Evolutionary conservation across 2,797 vertebrate species (phyloP).

Genomic region (Eidolon dupreanum): DNA sequence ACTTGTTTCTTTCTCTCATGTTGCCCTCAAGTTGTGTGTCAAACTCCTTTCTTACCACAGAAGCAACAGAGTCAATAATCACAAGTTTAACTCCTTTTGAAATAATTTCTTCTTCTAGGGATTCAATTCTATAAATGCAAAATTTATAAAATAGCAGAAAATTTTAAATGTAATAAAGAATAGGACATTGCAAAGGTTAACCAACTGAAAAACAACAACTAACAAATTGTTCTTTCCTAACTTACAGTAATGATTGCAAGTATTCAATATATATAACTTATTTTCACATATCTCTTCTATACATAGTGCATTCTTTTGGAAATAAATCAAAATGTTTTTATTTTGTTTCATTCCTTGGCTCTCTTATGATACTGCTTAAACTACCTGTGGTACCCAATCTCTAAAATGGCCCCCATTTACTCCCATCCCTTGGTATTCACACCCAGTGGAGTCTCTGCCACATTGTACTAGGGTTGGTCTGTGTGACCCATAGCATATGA

Average conservation of each 20-base stretch:
- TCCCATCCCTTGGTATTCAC: neutral
- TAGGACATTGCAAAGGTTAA: neutral
- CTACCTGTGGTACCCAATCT: neutral
- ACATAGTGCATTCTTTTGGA: neutral
- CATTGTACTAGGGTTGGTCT: neutral
- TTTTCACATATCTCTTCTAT: neutral
- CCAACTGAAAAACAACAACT: slow-evolving; percentile 24
- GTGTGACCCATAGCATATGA: neutral
- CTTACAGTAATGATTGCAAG: neutral
- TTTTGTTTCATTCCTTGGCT: neutral
- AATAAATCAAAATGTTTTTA: slow-evolving; percentile 24
- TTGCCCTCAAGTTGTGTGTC: slow-evolving; percentile 90
- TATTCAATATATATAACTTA: slow-evolving; percentile 17
- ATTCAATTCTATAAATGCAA: slow-evolving; percentile 84
- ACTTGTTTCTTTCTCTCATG: slow-evolving; percentile 87
- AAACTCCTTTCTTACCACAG: slow-evolving; percentile 92
- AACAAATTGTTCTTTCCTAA: slow-evolving; percentile 35
- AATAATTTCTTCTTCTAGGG: slow-evolving; percentile 92
- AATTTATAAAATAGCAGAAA: slow-evolving; percentile 31
- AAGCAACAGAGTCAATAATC: slow-evolving; percentile 91
- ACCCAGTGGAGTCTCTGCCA: neutral
- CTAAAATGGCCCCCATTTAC: neutral
- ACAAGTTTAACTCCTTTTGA: slow-evolving; percentile 87
- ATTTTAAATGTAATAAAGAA: neutral
- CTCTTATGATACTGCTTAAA: neutral